Percentiles rank a stretch among this genome's conserved stretches.
Evolutionary conservation across 2,113 vertebrate species (phyloP).

Genomic region (Fregata magnificens): DNA sequence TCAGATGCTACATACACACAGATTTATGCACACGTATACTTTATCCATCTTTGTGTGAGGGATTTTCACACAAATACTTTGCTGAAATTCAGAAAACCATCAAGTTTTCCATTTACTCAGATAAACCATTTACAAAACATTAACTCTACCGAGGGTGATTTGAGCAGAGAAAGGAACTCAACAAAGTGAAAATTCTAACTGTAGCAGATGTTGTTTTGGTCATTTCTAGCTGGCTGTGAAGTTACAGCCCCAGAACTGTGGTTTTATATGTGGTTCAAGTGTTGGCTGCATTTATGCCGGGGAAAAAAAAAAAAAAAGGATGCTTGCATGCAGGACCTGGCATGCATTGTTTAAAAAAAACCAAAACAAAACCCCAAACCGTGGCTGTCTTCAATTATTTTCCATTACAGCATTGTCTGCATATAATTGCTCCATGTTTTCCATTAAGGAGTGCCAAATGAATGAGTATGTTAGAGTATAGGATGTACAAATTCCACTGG

Average conservation of each 20-base stretch:
- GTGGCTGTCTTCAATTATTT: constrained; percentile 64
- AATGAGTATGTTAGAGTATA: constrained; percentile 13
- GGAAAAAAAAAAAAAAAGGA: background rate
- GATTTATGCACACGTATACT: background rate
- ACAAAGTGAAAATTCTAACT: constrained; percentile 24
- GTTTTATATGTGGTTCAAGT: constrained; percentile 58
- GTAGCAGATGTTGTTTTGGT: constrained; percentile 73
- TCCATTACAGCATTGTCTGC: constrained; percentile 73
- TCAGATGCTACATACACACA: background rate
- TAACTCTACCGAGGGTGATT: background rate
- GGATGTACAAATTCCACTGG: constrained; percentile 31
- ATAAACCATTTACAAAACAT: constrained; percentile 28
- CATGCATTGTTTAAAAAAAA: constrained; percentile 46
- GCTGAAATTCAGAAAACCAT: background rate
- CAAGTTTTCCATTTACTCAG: background rate
- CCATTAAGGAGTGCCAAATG: constrained; percentile 67
- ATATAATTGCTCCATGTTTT: constrained; percentile 71
- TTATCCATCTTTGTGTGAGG: background rate
- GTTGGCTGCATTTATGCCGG: constrained; percentile 40
- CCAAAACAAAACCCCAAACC: constrained; percentile 23
- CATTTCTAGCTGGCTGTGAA: constrained; percentile 72
- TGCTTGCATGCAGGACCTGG: constrained; percentile 61
- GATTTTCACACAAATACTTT: background rate
- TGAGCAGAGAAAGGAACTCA: constrained; percentile 22
- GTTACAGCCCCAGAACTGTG: constrained; percentile 49